Conservation (phyloP, 1,140 invertebrate genomes). For the Panagrolaimus sp. region DNA sequence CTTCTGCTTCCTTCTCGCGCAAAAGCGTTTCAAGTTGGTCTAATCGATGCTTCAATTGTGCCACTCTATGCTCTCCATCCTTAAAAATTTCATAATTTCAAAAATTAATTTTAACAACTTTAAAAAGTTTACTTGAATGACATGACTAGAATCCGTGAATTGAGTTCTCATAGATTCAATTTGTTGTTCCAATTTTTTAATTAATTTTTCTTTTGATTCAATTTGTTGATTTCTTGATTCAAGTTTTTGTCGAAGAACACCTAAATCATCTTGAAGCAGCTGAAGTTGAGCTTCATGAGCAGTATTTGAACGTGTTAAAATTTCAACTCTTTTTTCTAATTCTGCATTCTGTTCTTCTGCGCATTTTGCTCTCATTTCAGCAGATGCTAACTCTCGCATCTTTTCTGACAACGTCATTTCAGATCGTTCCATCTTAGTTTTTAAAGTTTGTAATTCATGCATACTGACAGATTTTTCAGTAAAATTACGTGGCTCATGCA, state of each 20-base stretch:
- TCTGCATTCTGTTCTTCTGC: slow-evolving; percentile 34
- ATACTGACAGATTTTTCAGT: slow-evolving; percentile 34
- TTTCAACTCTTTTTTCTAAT: slow-evolving; percentile 38
- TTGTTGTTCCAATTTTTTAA: slow-evolving; percentile 38
- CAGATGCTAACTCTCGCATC: slow-evolving; percentile 27
- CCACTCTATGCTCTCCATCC: slow-evolving; percentile 28
- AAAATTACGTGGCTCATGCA: slow-evolving; percentile 29
- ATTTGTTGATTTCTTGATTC: slow-evolving; percentile 40
- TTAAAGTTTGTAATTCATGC: slow-evolving; percentile 42
- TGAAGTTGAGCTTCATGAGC: slow-evolving; percentile 45
- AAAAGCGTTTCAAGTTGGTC: slow-evolving; percentile 40
- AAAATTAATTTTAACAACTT: not conserved
- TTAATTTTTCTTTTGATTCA: slow-evolving; percentile 34
- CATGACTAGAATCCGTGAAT: slow-evolving; percentile 34
- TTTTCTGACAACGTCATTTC: slow-evolving; percentile 42
- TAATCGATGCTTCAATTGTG: slow-evolving; percentile 35
- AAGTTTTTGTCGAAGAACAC: slow-evolving; percentile 39
- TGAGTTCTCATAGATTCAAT: slow-evolving; percentile 34
- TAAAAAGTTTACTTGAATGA: slow-evolving; percentile 26
- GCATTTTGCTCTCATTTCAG: slow-evolving; percentile 25
- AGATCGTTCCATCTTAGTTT: slow-evolving; percentile 44
- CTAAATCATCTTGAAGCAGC: slow-evolving; percentile 41
- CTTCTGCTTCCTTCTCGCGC: slow-evolving; percentile 38
- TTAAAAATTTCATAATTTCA: slow-evolving; percentile 15
- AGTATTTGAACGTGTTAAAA: slow-evolving; percentile 19